phyloP scores from a whole-genome alignment of 1,140 invertebrate genomes.

The Hycleus phaleratus region DNA sequence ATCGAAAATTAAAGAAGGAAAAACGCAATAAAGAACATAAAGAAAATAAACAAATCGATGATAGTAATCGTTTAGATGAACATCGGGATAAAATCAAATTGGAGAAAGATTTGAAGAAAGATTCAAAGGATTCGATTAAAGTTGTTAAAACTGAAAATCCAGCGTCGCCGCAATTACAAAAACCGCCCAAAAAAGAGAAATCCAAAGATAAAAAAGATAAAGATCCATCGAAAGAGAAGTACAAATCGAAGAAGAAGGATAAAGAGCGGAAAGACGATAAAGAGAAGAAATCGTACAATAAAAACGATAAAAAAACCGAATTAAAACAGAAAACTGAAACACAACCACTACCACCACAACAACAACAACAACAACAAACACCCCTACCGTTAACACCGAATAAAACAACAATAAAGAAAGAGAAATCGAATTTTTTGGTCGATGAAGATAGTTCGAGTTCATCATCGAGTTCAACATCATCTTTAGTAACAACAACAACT shows the following conservation, averaged over 20 bases:
- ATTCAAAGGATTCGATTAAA: slow-evolving; percentile 9
- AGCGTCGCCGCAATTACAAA: background rate
- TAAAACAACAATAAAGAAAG: background rate
- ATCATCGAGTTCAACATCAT: slow-evolving; percentile 1
- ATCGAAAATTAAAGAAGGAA: slow-evolving; percentile 41
- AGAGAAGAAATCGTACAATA: slow-evolving; percentile 33
- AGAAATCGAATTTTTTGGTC: slow-evolving; percentile 2
- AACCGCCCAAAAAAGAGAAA: background rate
- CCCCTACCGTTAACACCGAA: background rate
- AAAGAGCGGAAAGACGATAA: slow-evolving; percentile 28
- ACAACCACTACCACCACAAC: slow-evolving; percentile 9
- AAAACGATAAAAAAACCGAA: slow-evolving; percentile 26
- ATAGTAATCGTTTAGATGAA: slow-evolving; percentile 12
- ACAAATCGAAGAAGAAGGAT: slow-evolving; percentile 22
- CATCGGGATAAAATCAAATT: slow-evolving; percentile 16
- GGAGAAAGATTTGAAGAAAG: slow-evolving; percentile 18
- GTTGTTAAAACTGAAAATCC: slow-evolving; percentile 8
- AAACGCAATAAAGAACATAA: slow-evolving; percentile 36
- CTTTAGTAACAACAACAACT: slow-evolving; percentile 34
- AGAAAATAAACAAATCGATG: slow-evolving; percentile 31
- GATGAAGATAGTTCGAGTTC: slow-evolving; percentile 9
- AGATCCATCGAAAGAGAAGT: slow-evolving; percentile 17
- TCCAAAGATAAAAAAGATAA: slow-evolving; percentile 31
- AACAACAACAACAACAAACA: slow-evolving; percentile 11
- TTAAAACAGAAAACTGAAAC: slow-evolving; percentile 20